These are phyloP conservation scores for Plecturocebus donacophilus DNA, from an alignment of 2,113 vertebrate species.

Conservation along the genomic window DNA sequence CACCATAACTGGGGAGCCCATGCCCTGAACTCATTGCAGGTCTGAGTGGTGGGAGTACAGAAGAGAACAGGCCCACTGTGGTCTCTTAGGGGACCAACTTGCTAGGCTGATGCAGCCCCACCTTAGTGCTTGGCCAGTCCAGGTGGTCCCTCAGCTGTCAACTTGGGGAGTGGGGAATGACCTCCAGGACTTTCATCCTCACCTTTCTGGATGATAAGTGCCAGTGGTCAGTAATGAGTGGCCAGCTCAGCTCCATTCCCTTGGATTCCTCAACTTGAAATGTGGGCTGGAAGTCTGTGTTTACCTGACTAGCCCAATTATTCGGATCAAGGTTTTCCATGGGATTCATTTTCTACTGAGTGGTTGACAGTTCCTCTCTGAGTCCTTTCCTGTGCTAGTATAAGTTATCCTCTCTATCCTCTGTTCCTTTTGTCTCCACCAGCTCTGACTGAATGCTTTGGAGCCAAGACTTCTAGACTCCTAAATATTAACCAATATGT, in stretches of 20 bases:
- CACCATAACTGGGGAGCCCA: neutral
- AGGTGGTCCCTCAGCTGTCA: neutral
- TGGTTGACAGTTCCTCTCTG: neutral
- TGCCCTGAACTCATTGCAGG: neutral
- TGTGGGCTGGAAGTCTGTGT: neutral
- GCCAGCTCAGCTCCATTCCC: neutral
- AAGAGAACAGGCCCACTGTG: neutral
- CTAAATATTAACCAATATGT: neutral
- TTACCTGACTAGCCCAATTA: neutral
- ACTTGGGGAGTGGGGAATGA: no score
- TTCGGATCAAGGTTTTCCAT: neutral
- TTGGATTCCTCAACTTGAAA: neutral
- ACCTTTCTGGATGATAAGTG: neutral
- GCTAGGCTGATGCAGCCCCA: neutral
- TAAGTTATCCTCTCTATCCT: neutral
- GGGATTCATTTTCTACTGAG: neutral
- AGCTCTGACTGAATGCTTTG: neutral
- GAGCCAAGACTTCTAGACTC: conserved; percentile 1
- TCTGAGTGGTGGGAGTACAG: neutral
- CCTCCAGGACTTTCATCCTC: neutral
- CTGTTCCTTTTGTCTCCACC: neutral
- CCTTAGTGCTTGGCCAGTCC: neutral
- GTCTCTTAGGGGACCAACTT: neutral
- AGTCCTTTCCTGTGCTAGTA: neutral
- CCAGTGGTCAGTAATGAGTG: neutral